phyloP scores from a whole-genome alignment of 35 echinoderm and acorn worm genomes.

The Hemicentrotus pulcherrimus region DNA sequence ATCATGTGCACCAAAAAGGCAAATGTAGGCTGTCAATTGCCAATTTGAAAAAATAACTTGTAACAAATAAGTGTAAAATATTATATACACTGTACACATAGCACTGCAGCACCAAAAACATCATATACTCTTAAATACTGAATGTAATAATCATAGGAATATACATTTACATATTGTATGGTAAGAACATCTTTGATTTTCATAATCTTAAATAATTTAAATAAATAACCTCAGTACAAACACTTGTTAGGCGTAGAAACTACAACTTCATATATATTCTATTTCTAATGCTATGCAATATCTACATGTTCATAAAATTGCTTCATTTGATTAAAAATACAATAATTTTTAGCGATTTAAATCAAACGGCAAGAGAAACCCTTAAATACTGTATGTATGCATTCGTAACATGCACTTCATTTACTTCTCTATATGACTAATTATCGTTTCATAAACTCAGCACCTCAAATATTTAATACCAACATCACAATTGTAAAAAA shows the following conservation, averaged over 20 bases:
- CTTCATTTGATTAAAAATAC: background rate
- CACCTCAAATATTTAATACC: too few relatives aligned
- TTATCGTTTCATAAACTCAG: too few relatives aligned
- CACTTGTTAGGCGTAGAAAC: background rate
- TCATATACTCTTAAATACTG: background rate
- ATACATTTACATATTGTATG: background rate
- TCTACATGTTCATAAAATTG: background rate
- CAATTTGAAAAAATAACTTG: background rate
- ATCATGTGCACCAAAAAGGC: background rate
- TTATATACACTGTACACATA: conserved; percentile 6
- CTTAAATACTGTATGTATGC: too few relatives aligned
- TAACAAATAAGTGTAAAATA: background rate
- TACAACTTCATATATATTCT: background rate
- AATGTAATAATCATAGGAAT: background rate
- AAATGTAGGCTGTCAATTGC: background rate
- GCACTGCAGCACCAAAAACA: conserved; percentile 13
- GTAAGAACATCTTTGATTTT: background rate
- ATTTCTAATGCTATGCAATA: background rate
- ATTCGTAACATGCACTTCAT: too few relatives aligned
- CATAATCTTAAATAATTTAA: background rate
- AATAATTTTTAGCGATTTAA: too few relatives aligned
- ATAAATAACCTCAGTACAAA: background rate
- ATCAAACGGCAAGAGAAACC: too few relatives aligned
- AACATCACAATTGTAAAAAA: too few relatives aligned
- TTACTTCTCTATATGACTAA: too few relatives aligned